Evolutionary conservation across 2,888 invertebrate genomes (phyloP).

Genomic region (Eristalinus aeneus): DNA sequence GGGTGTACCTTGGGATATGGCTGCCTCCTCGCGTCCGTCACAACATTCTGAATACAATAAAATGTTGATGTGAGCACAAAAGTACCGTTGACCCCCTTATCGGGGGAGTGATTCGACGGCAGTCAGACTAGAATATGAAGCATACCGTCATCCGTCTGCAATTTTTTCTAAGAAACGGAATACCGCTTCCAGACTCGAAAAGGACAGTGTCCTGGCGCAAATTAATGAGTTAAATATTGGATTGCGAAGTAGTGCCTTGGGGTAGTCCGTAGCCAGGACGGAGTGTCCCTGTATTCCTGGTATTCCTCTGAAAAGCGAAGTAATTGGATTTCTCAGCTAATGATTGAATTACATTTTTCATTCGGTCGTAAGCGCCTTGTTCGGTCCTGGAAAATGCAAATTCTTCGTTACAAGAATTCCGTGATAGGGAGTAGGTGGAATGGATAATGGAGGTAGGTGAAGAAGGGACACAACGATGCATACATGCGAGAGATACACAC

Average conservation of each 20-base stretch:
- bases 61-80: conserved; percentile 8
- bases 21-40: neutral
- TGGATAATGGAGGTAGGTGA: neutral
- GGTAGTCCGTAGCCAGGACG: neutral
- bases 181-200: neutral
- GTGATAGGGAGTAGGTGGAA: neutral
- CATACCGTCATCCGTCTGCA: too few species aligned
- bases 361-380: neutral
- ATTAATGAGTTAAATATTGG: neutral
- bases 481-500: neutral
- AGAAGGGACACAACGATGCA: conserved; percentile 7
- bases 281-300: neutral
- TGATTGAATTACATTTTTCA: conserved; percentile 21
- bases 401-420: neutral
- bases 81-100: conserved; percentile 4
- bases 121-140: conserved; percentile 2
- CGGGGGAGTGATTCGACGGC: conserved; percentile 9
- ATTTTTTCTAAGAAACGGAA: too few species aligned
- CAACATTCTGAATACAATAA: neutral
- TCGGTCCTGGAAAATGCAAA: conserved; percentile 20
- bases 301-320: neutral
- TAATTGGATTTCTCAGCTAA: conserved; percentile 31
- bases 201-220: neutral
- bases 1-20: neutral
- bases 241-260: neutral